These are phyloP conservation scores for Gasterosteus aculeatus DNA, from an alignment of 2,113 vertebrate genomes.

Conservation along the genomic window DNA sequence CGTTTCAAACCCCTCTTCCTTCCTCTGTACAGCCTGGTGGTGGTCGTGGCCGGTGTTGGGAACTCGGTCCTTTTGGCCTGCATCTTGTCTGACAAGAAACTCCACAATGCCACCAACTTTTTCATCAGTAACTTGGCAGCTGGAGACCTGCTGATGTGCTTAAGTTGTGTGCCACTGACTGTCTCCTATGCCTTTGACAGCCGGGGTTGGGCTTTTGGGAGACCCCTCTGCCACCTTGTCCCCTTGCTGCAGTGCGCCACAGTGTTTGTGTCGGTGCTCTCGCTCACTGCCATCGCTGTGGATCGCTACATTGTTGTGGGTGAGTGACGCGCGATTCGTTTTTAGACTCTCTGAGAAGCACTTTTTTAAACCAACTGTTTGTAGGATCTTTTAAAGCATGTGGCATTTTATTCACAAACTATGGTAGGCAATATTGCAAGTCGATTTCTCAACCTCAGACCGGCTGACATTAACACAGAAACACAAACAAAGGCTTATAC, in stretches of 20 bases:
- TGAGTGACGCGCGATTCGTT: conserved; percentile 23
- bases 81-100: conserved; percentile 80
- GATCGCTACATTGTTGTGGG: conserved; percentile 84
- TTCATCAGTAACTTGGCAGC: conserved; percentile 84
- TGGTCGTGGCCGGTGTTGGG: conserved; percentile 80
- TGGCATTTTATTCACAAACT: background rate
- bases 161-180: conserved; percentile 83
- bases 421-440: background rate
- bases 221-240: conserved; percentile 80
- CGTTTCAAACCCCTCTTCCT: conserved; percentile 80
- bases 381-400: background rate
- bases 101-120: conserved; percentile 85
- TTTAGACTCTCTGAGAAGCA: background rate
- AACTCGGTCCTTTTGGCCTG: conserved; percentile 81
- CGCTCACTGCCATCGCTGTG: conserved; percentile 83
- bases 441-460: background rate
- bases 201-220: conserved; percentile 82
- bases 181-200: conserved; percentile 82
- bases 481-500: background rate
- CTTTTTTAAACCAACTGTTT: background rate
- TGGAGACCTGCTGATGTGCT: conserved; percentile 84
- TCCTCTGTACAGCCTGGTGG: conserved; percentile 81
- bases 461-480: background rate
- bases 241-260: conserved; percentile 81
- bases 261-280: conserved; percentile 82